Conservation (phyloP, 2,888 invertebrate species). For the Halictus ligatus region DNA sequence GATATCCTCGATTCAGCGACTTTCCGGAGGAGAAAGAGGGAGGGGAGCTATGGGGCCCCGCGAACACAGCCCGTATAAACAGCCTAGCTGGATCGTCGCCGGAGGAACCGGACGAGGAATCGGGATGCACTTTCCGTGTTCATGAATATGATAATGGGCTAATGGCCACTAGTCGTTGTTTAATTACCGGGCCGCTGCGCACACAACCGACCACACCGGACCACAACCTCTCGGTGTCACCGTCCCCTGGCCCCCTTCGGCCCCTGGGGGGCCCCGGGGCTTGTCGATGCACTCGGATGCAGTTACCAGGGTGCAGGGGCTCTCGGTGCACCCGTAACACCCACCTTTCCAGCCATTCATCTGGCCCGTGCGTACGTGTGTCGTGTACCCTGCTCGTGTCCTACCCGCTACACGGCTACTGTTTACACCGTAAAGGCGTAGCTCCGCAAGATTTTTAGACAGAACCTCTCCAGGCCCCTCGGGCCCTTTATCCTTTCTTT, state of each 20-base stretch:
- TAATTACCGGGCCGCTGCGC: slow-evolving; percentile 79
- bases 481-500: neutral
- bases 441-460: slow-evolving; percentile 42
- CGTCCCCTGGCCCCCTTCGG: slow-evolving; percentile 6
- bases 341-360: slow-evolving; percentile 72
- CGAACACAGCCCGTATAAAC: slow-evolving; percentile 54
- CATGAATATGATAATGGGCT: slow-evolving; percentile 84
- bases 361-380: slow-evolving; percentile 73
- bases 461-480: neutral
- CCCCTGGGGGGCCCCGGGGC: neutral
- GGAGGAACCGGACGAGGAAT: slow-evolving; percentile 75
- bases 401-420: slow-evolving; percentile 73
- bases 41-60: slow-evolving; percentile 31
- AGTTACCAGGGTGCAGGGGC: slow-evolving; percentile 18
- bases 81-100: slow-evolving; percentile 45
- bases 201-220: slow-evolving; percentile 70
- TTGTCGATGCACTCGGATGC: neutral
- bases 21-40: slow-evolving; percentile 20
- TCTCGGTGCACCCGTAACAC: slow-evolving; percentile 53
- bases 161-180: slow-evolving; percentile 83
- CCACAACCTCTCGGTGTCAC: slow-evolving; percentile 48
- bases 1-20: slow-evolving; percentile 53
- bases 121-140: slow-evolving; percentile 84
- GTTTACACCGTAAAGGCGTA: slow-evolving; percentile 71
- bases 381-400: slow-evolving; percentile 72